These are phyloP conservation scores for Trachymyrmex septentrionalis DNA, from an alignment of 1,140 invertebrate species.

Conservation along the genomic window DNA sequence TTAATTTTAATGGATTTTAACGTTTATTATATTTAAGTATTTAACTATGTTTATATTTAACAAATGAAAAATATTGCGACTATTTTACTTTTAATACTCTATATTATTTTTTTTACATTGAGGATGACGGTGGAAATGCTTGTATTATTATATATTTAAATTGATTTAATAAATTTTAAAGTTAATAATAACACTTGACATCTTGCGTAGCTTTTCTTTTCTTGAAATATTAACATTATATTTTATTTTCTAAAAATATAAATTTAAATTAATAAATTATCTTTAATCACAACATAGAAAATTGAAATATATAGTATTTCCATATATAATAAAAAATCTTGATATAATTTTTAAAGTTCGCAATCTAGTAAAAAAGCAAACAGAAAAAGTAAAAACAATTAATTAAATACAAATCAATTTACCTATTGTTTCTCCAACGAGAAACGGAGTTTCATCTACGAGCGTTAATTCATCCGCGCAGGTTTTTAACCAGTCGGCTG, in stretches of 20 bases:
- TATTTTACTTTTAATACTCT: too few species aligned
- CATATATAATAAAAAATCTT: neutral
- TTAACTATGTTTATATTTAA: too few species aligned
- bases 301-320: neutral
- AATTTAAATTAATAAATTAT: neutral
- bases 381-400: neutral
- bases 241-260: neutral
- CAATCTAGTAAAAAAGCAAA: neutral
- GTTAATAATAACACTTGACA: too few species aligned
- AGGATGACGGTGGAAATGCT: too few species aligned
- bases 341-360: neutral
- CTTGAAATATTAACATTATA: too few species aligned
- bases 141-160: too few species aligned
- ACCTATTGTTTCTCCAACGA: slow-evolving; percentile 88
- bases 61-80: too few species aligned
- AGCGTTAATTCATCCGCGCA: slow-evolving; percentile 88
- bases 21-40: too few species aligned
- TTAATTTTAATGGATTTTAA: too few species aligned
- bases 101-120: too few species aligned
- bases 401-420: slow-evolving; percentile 31
- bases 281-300: neutral
- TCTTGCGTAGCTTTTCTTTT: too few species aligned
- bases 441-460: slow-evolving; percentile 87
- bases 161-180: too few species aligned
- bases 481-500: slow-evolving; percentile 91